phyloP scores from a whole-genome alignment of 2,888 invertebrate species.

The Mongoloraphidia duomilia region DNA sequence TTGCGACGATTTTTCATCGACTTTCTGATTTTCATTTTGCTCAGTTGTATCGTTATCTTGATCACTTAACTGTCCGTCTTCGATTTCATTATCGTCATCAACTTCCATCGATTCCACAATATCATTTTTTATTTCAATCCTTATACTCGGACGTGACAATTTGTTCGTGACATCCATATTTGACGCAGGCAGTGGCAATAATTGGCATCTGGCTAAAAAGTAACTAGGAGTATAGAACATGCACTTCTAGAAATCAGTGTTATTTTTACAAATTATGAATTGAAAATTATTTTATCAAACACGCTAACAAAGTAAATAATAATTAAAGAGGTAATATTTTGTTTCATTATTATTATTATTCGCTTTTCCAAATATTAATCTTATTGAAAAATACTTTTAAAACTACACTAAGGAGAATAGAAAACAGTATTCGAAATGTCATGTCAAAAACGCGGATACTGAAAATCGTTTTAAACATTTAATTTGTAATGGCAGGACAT shows the following conservation, averaged over 20 bases:
- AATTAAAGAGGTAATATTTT: no score
- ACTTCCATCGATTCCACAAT: slow-evolving; percentile 33
- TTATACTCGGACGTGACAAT: slow-evolving; percentile 26
- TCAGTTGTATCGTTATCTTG: slow-evolving; percentile 14
- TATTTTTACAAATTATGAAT: not conserved
- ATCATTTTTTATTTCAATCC: slow-evolving; percentile 33
- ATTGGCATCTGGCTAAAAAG: not conserved
- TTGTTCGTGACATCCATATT: slow-evolving; percentile 9
- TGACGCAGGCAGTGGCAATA: slow-evolving; percentile 7
- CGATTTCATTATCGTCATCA: slow-evolving; percentile 25
- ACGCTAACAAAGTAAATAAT: no score
- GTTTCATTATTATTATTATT: no score
- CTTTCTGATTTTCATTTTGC: slow-evolving; percentile 9
- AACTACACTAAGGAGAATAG: no score
- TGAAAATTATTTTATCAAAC: not conserved
- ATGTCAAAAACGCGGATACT: no score
- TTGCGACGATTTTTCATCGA: not conserved
- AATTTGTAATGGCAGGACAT: no score
- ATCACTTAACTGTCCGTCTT: slow-evolving; percentile 31
- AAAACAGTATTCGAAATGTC: no score
- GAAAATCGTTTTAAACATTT: no score
- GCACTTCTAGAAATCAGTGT: not conserved
- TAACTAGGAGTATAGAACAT: not conserved
- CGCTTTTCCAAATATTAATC: no score
- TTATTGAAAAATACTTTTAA: no score